Evolutionary conservation across 2,113 vertebrate genomes (phyloP).

Genomic region (Pelecanoides urinatrix): DNA sequence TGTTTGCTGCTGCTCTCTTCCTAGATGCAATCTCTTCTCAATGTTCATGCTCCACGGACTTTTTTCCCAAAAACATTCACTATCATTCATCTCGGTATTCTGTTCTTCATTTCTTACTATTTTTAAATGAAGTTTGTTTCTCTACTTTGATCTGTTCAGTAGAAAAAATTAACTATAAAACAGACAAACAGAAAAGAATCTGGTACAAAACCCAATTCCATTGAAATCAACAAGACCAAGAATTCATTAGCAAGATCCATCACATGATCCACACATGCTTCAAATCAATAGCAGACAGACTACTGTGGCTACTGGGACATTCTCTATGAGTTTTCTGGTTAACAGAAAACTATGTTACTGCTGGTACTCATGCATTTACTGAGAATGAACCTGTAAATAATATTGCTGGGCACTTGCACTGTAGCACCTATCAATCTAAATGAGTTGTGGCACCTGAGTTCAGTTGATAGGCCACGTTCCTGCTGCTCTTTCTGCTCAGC

Average conservation of each 20-base stretch:
- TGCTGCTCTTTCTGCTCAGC: neutral
- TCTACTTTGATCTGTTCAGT: neutral
- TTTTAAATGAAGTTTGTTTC: neutral
- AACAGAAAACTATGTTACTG: neutral
- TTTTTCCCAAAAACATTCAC: rapidly evolving
- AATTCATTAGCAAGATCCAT: neutral
- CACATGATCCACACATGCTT: neutral
- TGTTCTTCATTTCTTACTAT: neutral
- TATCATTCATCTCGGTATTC: neutral
- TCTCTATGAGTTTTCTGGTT: neutral
- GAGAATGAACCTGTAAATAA: neutral
- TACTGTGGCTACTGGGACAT: neutral
- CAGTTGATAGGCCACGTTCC: neutral
- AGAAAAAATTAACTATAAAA: neutral
- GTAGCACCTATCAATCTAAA: neutral
- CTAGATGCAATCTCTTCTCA: neutral
- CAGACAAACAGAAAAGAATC: neutral
- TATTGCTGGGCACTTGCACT: neutral
- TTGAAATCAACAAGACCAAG: neutral
- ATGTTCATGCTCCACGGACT: neutral
- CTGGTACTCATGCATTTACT: neutral
- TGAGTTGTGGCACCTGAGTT: neutral
- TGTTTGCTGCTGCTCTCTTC: neutral
- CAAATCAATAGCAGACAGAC: neutral
- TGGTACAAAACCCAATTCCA: neutral